Evolutionary conservation across 2,888 invertebrate genomes (phyloP).

Genomic region (Macrophya alboannulata): DNA sequence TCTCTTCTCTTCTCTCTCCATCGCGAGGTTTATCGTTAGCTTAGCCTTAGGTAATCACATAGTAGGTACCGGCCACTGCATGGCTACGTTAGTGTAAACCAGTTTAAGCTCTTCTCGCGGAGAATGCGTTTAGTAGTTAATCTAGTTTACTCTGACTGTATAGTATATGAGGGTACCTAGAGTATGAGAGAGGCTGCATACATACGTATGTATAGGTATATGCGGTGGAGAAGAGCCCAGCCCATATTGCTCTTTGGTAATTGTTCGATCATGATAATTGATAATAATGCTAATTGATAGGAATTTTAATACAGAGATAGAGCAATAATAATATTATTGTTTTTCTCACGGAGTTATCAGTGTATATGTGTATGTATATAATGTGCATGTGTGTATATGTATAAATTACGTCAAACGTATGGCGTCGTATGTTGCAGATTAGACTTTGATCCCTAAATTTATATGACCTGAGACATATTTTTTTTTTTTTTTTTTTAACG

Average conservation of each 20-base stretch:
- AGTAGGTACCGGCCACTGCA: neutral
- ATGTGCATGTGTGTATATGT: neutral
- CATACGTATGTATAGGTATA: neutral
- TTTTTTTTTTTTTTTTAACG: no score
- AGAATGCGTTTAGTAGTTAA: constrained; percentile 46
- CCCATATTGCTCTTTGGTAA: neutral
- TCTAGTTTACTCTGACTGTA: constrained; percentile 40
- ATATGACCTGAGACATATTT: neutral
- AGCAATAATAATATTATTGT: neutral
- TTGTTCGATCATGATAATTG: constrained; percentile 10
- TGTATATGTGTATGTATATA: neutral
- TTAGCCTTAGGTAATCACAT: constrained; percentile 26
- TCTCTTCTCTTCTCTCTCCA: neutral
- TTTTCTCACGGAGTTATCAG: neutral
- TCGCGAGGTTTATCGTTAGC: constrained; percentile 26
- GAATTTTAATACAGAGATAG: neutral
- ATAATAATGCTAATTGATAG: neutral
- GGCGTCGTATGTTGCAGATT: neutral
- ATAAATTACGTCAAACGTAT: neutral
- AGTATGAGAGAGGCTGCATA: neutral
- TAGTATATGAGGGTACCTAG: neutral
- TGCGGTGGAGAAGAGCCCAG: neutral
- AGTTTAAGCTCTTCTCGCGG: constrained; percentile 50
- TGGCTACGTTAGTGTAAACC: constrained; percentile 45
- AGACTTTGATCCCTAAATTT: constrained; percentile 9